Conservation (phyloP, 92 coral and sea anemone genomes). For the Zoanthus gigantus region DNA sequence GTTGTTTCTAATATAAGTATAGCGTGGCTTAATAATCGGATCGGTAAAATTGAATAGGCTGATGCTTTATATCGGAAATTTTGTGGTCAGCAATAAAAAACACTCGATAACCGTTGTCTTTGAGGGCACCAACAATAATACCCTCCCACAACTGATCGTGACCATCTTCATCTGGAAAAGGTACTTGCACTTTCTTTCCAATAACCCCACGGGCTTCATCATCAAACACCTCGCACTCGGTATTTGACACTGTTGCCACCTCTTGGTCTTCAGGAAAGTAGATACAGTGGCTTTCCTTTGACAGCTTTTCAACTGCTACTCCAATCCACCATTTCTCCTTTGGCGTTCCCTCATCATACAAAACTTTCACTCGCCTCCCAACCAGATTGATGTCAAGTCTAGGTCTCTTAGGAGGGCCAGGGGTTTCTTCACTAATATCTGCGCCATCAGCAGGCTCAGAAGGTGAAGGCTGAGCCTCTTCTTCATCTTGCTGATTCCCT, state of each 20-base stretch:
- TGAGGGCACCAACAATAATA: too few relatives aligned
- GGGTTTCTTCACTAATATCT: not conserved
- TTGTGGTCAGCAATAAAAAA: too few relatives aligned
- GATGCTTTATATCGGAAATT: not conserved
- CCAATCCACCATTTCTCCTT: too few relatives aligned
- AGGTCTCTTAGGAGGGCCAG: slow-evolving; percentile 13
- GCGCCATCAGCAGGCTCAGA: slow-evolving; percentile 4
- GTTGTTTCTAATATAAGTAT: not conserved
- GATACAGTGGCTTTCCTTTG: too few relatives aligned
- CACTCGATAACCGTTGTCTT: too few relatives aligned
- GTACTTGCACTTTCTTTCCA: too few relatives aligned
- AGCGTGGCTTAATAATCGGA: slow-evolving; percentile 4
- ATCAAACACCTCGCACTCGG: not conserved
- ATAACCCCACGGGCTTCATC: too few relatives aligned
- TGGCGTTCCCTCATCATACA: not conserved
- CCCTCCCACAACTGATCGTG: too few relatives aligned
- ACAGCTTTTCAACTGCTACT: too few relatives aligned
- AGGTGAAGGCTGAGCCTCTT: slow-evolving; percentile 5
- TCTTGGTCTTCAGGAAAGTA: too few relatives aligned
- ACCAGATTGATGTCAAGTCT: not conserved
- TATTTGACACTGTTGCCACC: not conserved
- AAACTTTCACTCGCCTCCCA: too few relatives aligned
- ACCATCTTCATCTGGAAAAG: too few relatives aligned
- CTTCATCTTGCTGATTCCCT: not conserved
- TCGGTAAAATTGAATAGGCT: slow-evolving; percentile 27